A percentile compares a stretch with the other conserved stretches of the same genome.
phyloP scores from a whole-genome alignment of 1,140 invertebrate species.

The Eumeta japonica region DNA sequence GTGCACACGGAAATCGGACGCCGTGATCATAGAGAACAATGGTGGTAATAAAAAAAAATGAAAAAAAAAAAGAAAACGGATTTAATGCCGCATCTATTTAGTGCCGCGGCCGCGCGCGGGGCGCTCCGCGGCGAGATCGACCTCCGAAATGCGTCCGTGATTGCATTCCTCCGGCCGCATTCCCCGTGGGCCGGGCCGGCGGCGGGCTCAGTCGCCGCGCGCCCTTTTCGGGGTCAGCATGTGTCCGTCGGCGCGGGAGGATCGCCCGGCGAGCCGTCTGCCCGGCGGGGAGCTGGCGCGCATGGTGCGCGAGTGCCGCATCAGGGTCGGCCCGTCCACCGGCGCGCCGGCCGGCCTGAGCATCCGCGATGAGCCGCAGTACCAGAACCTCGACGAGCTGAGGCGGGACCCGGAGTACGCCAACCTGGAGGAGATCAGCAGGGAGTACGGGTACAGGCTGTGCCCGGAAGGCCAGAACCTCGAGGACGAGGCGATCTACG shows the following conservation, averaged over 20 bases:
- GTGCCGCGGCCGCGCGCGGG: conserved; percentile 26
- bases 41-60: no score
- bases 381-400: conserved; percentile 48
- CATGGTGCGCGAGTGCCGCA: conserved; percentile 47
- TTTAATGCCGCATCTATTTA: no score
- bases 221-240: conserved; percentile 58
- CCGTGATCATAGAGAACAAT: no score
- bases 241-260: conserved; percentile 47
- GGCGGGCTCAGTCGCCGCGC: conserved; percentile 51
- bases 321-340: conserved; percentile 35
- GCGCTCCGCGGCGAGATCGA: conserved; percentile 50
- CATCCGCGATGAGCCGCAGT: conserved; percentile 39
- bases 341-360: conserved; percentile 32
- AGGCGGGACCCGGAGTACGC: conserved; percentile 49
- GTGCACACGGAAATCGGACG: no score
- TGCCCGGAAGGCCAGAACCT: conserved; percentile 55
- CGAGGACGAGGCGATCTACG: conserved; percentile 53
- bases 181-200: conserved; percentile 46
- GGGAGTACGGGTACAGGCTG: conserved; percentile 48
- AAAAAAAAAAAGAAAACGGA: no score
- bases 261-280: conserved; percentile 30
- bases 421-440: conserved; percentile 50
- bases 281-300: conserved; percentile 30
- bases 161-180: conserved; percentile 57
- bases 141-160: conserved; percentile 55